Conservation (phyloP, 2,113 vertebrate species). For the Erythrolamprus reginae region DNA sequence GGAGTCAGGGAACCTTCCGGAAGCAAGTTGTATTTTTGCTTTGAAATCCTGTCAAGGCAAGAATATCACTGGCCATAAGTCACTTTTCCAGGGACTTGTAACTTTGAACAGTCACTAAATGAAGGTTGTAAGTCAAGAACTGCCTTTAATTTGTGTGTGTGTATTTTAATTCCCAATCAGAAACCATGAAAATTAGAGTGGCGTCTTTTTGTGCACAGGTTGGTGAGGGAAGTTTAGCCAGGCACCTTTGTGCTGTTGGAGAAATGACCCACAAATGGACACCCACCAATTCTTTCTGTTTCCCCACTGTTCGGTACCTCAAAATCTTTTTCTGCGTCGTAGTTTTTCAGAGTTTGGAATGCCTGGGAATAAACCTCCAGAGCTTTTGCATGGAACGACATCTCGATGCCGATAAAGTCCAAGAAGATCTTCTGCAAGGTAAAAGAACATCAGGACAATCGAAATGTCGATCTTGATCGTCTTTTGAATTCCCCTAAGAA, state of each 20-base stretch:
- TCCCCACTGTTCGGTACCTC: slow-evolving; percentile 57
- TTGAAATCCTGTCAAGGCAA: slow-evolving; percentile 56
- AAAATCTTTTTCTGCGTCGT: slow-evolving; percentile 70
- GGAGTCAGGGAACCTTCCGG: not conserved
- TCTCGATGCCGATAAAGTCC: slow-evolving; percentile 80
- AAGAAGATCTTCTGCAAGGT: slow-evolving; percentile 68
- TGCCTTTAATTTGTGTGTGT: no score
- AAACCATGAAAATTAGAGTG: not conserved
- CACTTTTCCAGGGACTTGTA: no score
- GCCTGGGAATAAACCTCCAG: slow-evolving; percentile 78
- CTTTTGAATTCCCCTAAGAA: not conserved
- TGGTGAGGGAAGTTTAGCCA: not conserved
- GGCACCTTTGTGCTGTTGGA: not conserved
- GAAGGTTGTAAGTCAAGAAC: not conserved
- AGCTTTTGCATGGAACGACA: slow-evolving; percentile 80
- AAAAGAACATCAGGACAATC: not conserved
- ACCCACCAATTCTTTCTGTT: not conserved
- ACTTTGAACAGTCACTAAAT: no score
- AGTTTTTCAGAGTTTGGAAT: slow-evolving; percentile 68
- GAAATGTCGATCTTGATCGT: not conserved
- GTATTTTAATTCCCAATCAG: no score
- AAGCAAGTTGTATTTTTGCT: slow-evolving; percentile 46
- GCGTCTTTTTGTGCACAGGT: not conserved
- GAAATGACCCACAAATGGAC: not conserved
- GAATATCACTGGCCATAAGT: not conserved